Evolutionary conservation across 2,888 invertebrate species (phyloP).

Genomic region (Pristionchus arcanus): DNA sequence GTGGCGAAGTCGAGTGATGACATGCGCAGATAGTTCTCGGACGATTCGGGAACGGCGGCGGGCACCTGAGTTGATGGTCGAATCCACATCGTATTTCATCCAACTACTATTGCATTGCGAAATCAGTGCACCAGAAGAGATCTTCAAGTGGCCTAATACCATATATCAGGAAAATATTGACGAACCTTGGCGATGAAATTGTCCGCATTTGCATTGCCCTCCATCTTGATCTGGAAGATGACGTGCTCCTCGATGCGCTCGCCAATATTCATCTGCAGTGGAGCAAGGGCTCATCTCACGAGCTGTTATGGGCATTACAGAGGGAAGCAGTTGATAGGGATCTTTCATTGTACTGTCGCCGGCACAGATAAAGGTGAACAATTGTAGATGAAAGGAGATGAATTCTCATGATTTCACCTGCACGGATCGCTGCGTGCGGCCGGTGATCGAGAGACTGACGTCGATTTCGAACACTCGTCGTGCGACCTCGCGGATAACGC

Average conservation of each 20-base stretch:
- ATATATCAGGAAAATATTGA: background rate
- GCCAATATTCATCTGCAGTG: constrained; percentile 79
- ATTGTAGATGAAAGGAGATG: background rate
- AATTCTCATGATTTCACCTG: constrained; percentile 81
- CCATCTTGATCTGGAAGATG: constrained; percentile 73
- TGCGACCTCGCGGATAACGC: constrained; percentile 96
- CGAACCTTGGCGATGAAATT: constrained; percentile 43
- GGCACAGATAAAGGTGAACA: too few species aligned
- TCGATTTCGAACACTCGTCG: constrained; percentile 93
- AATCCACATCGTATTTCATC: too few species aligned
- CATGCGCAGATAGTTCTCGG: constrained; percentile 31
- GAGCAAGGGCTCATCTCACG: background rate
- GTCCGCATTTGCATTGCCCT: background rate
- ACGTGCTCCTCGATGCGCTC: constrained; percentile 72
- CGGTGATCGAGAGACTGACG: constrained; percentile 91
- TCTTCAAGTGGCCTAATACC: too few species aligned
- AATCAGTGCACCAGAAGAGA: background rate
- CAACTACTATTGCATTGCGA: too few species aligned
- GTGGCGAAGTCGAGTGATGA: constrained; percentile 63
- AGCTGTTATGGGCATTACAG: background rate
- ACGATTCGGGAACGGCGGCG: background rate
- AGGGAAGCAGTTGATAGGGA: too few species aligned
- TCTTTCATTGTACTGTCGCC: too few species aligned
- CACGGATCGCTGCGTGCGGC: constrained; percentile 85
- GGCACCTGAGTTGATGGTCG: background rate